Evolutionary conservation across 2,113 vertebrate genomes (phyloP).

Genomic region (Sphaerodactylus townsendi): DNA sequence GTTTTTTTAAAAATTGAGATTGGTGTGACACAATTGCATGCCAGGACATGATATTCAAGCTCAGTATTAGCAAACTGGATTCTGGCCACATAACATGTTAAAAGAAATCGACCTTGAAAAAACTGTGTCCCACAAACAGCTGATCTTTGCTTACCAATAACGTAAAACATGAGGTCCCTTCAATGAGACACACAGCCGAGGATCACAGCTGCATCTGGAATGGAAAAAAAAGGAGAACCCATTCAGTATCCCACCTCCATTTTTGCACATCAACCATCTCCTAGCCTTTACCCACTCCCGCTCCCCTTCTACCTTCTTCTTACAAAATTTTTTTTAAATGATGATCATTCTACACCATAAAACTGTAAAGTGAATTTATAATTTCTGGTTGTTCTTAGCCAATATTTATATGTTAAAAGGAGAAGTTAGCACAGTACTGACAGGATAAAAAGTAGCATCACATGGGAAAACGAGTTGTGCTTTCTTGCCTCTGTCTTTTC

Average conservation of each 20-base stretch:
- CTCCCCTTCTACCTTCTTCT: not conserved
- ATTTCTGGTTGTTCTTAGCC: not conserved
- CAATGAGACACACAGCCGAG: slow-evolving; percentile 86
- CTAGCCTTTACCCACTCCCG: not conserved
- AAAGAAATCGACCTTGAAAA: slow-evolving; percentile 3
- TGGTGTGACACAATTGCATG: slow-evolving; percentile 6
- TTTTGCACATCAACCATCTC: not conserved
- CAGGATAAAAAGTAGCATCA: not conserved
- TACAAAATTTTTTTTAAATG: not conserved
- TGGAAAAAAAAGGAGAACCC: slow-evolving; percentile 77
- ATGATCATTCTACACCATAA: not conserved
- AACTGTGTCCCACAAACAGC: slow-evolving; percentile 5
- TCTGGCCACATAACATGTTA: slow-evolving; percentile 16
- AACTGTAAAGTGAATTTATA: not conserved
- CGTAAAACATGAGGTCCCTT: slow-evolving; percentile 99
- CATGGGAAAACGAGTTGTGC: not conserved
- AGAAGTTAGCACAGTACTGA: not conserved
- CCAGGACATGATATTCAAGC: not conserved
- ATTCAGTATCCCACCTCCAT: not conserved
- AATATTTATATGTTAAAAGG: not conserved
- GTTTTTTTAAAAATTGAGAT: too few species aligned
- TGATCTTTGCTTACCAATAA: slow-evolving; percentile 90
- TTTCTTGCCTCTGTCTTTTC: not conserved
- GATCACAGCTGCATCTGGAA: slow-evolving; percentile 81
- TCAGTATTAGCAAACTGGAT: slow-evolving; percentile 49